phyloP scores from a whole-genome alignment of 2,888 invertebrate genomes.

The Hyles lineata region DNA sequence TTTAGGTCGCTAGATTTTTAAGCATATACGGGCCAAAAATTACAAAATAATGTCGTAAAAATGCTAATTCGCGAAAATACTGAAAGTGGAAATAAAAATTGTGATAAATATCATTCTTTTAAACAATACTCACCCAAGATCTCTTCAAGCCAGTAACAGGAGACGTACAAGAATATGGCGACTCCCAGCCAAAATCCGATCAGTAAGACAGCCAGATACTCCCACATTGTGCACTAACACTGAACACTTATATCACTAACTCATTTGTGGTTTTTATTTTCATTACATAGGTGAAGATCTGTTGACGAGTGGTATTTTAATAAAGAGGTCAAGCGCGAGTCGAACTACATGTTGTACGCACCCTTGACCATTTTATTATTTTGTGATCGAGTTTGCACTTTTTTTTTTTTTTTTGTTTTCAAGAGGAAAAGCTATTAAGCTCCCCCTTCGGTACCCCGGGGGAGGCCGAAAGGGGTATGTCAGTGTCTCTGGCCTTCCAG shows the following conservation, averaged over 20 bases:
- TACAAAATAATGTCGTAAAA: not conserved
- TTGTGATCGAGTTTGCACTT: too few species aligned
- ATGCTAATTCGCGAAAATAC: too few species aligned
- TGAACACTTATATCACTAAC: slow-evolving; percentile 46
- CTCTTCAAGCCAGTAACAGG: slow-evolving; percentile 85
- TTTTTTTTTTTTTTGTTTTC: too few species aligned
- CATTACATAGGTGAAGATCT: slow-evolving; percentile 20
- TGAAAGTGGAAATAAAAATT: too few species aligned
- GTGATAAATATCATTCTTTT: not conserved
- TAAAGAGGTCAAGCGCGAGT: not conserved
- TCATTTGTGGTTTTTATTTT: slow-evolving; percentile 29
- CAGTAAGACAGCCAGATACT: slow-evolving; percentile 73
- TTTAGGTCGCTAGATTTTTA: too few species aligned
- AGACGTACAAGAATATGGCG: slow-evolving; percentile 80
- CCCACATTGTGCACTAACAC: slow-evolving; percentile 64
- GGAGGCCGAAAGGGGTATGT: too few species aligned
- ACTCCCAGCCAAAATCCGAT: slow-evolving; percentile 82
- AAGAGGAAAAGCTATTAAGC: too few species aligned
- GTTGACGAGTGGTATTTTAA: slow-evolving; percentile 25
- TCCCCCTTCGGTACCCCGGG: too few species aligned
- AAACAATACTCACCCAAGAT: slow-evolving; percentile 83
- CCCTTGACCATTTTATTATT: too few species aligned
- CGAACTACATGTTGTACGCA: too few species aligned
- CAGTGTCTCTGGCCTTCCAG: too few species aligned
- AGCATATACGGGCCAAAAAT: too few species aligned